A percentile compares a stretch with the other conserved stretches of the same genome.
Evolutionary conservation across 2,888 invertebrate species (phyloP).

Genomic region (Aphodius granarius): DNA sequence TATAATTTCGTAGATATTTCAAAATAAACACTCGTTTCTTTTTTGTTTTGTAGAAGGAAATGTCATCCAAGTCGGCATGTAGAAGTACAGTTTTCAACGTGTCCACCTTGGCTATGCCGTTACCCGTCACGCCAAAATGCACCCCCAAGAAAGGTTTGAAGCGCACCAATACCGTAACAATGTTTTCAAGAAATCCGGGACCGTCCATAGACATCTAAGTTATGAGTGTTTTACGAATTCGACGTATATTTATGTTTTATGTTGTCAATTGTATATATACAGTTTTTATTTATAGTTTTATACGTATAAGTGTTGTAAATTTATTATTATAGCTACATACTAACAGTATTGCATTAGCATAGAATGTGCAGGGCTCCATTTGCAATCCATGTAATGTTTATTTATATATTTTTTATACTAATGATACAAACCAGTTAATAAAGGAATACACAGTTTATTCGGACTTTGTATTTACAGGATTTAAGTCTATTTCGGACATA

Average conservation of each 20-base stretch:
- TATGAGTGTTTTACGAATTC: neutral
- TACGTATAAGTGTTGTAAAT: neutral
- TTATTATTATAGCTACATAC: neutral
- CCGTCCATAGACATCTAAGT: slow-evolving; percentile 14
- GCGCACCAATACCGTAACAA: neutral
- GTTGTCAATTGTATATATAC: neutral
- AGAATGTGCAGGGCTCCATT: neutral
- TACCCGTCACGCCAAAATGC: slow-evolving; percentile 21
- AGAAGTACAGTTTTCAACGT: slow-evolving; percentile 27
- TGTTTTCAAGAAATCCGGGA: slow-evolving; percentile 10
- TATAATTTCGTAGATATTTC: neutral
- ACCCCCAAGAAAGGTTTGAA: slow-evolving; percentile 1
- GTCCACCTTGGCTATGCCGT: slow-evolving; percentile 14
- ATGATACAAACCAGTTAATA: neutral
- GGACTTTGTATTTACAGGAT: neutral
- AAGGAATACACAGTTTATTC: neutral
- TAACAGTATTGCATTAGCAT: neutral
- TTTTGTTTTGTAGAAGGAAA: slow-evolving; percentile 27
- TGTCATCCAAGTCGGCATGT: slow-evolving; percentile 23
- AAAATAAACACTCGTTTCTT: neutral
- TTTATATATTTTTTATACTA: neutral
- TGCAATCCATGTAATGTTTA: neutral
- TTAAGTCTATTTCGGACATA: slow-evolving; percentile 20
- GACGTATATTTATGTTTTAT: neutral
- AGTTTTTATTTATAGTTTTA: neutral